These are phyloP conservation scores for Macrophya alboannulata DNA, from an alignment of 2,888 invertebrate species.

Conservation along the genomic window DNA sequence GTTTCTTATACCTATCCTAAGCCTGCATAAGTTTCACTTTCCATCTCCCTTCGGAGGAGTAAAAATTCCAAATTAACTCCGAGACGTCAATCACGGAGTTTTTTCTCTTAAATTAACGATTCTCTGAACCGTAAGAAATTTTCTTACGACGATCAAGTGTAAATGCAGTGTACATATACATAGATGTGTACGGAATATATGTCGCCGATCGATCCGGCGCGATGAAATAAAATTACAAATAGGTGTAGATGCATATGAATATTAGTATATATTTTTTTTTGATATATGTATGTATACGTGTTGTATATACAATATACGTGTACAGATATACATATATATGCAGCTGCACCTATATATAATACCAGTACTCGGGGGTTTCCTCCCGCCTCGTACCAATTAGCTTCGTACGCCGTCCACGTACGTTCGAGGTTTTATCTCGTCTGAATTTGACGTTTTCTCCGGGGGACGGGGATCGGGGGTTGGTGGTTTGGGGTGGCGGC, in stretches of 20 bases:
- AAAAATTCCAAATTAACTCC: conserved; percentile 21
- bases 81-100: neutral
- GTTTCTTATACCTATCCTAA: neutral
- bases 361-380: conserved; percentile 6
- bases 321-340: neutral
- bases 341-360: neutral
- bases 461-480: neutral
- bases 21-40: neutral
- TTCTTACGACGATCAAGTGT: neutral
- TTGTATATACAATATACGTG: neutral
- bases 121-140: neutral
- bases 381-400: conserved; percentile 42
- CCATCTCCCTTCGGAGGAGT: neutral
- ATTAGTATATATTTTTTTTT: neutral
- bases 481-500: neutral
- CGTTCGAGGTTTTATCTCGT: conserved; percentile 55
- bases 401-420: conserved; percentile 52
- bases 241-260: neutral
- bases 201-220: neutral
- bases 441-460: conserved; percentile 54
- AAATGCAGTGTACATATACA: neutral
- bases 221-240: conserved; percentile 4
- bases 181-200: neutral
- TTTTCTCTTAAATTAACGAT: neutral
- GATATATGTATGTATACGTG: neutral